Percentiles rank a stretch among this genome's conserved stretches.
Evolutionary conservation across 1,140 invertebrate species (phyloP).

Genomic region (Thaumatotibia leucotreta): DNA sequence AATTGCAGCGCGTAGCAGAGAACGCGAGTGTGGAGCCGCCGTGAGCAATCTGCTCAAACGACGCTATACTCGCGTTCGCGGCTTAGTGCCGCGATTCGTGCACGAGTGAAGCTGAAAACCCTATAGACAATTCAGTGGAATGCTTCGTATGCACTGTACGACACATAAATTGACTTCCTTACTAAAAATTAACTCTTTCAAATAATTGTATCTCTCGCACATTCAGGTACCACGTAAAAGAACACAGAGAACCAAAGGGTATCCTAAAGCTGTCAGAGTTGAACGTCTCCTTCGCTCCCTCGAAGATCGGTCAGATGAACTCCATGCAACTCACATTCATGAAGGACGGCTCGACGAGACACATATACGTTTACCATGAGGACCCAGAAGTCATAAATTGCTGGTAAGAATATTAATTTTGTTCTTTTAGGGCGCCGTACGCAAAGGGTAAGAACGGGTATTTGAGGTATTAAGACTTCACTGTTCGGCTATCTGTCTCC

Average conservation of each 20-base stretch:
- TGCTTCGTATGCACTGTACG: too few relatives aligned
- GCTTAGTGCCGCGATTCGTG: too few relatives aligned
- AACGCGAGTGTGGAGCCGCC: too few relatives aligned
- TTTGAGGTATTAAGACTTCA: too few relatives aligned
- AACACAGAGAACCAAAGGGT: constrained; percentile 90
- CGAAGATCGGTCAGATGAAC: constrained; percentile 88
- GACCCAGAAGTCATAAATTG: constrained; percentile 90
- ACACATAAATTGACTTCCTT: too few relatives aligned
- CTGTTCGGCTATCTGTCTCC: too few relatives aligned
- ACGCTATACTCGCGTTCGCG: too few relatives aligned
- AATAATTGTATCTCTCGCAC: neutral
- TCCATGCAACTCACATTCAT: constrained; percentile 90
- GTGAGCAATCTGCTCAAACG: too few relatives aligned
- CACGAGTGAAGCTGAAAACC: too few relatives aligned
- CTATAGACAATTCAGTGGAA: too few relatives aligned
- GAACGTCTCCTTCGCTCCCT: constrained; percentile 90
- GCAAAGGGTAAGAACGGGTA: neutral
- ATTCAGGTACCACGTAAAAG: constrained; percentile 88
- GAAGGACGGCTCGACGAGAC: constrained; percentile 88
- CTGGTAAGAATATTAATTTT: constrained; percentile 76
- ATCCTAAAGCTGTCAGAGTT: constrained; percentile 88
- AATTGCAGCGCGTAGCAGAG: too few relatives aligned
- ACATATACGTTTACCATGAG: constrained; percentile 92
- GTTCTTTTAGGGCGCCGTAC: too few relatives aligned
- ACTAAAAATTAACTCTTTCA: neutral